Evolutionary conservation across 2,797 vertebrate species (phyloP).

Genomic region (Pempheris klunzingeri): DNA sequence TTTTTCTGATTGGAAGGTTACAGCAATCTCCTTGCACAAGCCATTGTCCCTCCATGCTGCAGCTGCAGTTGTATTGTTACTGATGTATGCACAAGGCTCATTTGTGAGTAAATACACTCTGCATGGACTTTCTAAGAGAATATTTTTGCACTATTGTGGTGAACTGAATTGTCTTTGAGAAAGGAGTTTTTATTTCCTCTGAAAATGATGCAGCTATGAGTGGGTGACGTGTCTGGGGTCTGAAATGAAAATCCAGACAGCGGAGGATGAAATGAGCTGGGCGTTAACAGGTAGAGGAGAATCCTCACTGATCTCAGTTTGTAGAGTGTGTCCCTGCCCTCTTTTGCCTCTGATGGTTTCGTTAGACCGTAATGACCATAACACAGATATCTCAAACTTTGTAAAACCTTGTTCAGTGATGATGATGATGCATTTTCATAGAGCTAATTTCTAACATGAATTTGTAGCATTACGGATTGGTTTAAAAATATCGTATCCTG

Average conservation of each 20-base stretch:
- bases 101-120: constrained; percentile 44
- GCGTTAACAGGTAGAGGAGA: background rate
- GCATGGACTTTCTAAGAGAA: constrained; percentile 53
- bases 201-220: constrained; percentile 10
- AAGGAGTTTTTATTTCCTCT: constrained; percentile 3
- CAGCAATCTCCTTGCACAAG: constrained; percentile 7
- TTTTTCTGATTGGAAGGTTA: background rate
- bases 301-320: constrained; percentile 19
- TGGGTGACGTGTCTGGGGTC: background rate
- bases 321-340: constrained; percentile 3
- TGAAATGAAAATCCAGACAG: constrained; percentile 5
- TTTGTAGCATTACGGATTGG: constrained; percentile 52
- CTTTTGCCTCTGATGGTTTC: constrained; percentile 13
- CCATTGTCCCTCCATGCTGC: constrained; percentile 43
- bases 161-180: constrained; percentile 34
- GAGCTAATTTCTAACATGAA: constrained; percentile 58
- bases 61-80: constrained; percentile 38
- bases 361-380: background rate
- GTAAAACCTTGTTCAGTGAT: constrained; percentile 33
- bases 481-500: background rate
- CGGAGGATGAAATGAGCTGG: background rate
- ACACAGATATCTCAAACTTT: constrained; percentile 13
- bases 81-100: constrained; percentile 45
- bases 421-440: constrained; percentile 40
- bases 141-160: constrained; percentile 58